These are phyloP conservation scores for Pagetopsis macropterus DNA, from an alignment of 2,797 vertebrate species.

Conservation along the genomic window DNA sequence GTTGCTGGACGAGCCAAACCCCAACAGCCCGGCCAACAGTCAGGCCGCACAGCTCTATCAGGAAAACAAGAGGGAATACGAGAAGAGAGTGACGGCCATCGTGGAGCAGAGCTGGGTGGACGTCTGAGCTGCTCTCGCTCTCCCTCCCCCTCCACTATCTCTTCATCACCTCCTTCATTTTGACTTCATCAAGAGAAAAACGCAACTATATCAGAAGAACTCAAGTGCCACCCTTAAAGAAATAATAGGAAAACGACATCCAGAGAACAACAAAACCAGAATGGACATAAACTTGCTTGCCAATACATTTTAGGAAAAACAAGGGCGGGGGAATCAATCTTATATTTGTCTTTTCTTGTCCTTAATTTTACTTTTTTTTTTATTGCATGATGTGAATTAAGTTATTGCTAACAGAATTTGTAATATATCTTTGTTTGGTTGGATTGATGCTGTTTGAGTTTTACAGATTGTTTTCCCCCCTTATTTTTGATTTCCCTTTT, in stretches of 20 bases:
- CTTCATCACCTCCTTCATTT: conserved; percentile 70
- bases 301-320: conserved; percentile 82
- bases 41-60: conserved; percentile 99
- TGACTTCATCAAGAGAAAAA: conserved; percentile 74
- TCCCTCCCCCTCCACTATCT: conserved; percentile 29
- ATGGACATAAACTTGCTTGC: conserved; percentile 82
- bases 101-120: conserved; percentile 99
- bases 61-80: conserved; percentile 98
- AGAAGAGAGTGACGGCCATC: conserved; percentile 98
- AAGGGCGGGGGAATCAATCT: conserved; percentile 50
- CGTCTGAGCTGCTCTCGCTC: conserved; percentile 81
- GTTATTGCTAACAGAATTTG: conserved; percentile 99
- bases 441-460: conserved; percentile 89
- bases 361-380: conserved; percentile 87
- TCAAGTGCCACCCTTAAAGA: conserved; percentile 89
- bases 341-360: conserved; percentile 86
- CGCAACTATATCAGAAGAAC: conserved; percentile 74
- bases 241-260: conserved; percentile 34
- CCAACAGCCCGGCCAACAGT: conserved; percentile 98
- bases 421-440: conserved; percentile 95
- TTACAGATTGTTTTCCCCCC: conserved; percentile 71
- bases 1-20: conserved; percentile 97
- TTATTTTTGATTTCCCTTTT: conserved; percentile 12
- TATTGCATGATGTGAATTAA: conserved; percentile 98
- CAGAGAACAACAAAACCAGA: conserved; percentile 62